These are phyloP conservation scores for Cheilosia variabilis DNA, from an alignment of 2,888 invertebrate genomes.

Conservation along the genomic window DNA sequence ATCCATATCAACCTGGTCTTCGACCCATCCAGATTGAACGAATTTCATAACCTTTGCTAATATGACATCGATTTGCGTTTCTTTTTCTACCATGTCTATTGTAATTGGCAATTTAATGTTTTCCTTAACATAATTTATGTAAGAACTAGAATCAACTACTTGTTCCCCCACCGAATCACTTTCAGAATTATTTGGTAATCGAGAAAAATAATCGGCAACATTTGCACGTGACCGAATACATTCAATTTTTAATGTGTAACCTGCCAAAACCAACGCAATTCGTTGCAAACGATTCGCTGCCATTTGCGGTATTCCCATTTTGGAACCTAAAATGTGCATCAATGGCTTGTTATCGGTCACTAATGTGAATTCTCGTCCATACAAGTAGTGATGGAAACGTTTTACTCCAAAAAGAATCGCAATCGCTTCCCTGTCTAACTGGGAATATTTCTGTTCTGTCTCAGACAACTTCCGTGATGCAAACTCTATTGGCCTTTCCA, in stretches of 20 bases:
- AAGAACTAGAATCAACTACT: neutral
- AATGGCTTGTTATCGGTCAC: conserved; percentile 57
- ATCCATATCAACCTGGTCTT: neutral
- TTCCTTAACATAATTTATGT: conserved; percentile 36
- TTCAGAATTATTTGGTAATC: no score
- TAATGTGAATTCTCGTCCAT: conserved; percentile 39
- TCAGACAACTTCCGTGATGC: conserved; percentile 78
- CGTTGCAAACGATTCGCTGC: conserved; percentile 31
- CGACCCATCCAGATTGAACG: conserved; percentile 3
- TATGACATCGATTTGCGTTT: neutral
- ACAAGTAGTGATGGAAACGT: conserved; percentile 48
- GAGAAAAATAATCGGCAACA: conserved; percentile 19
- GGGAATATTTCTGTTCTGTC: conserved; percentile 78
- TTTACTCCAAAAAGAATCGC: conserved; percentile 76
- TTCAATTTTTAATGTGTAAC: conserved; percentile 26
- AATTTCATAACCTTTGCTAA: neutral
- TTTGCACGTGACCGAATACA: conserved; percentile 14
- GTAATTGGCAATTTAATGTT: conserved; percentile 6
- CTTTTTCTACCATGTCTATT: conserved; percentile 14
- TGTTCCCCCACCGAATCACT: neutral
- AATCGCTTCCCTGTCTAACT: conserved; percentile 64
- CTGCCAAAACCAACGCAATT: conserved; percentile 15
- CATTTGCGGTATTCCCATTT: conserved; percentile 28
- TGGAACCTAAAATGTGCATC: conserved; percentile 53
- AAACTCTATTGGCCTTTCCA: conserved; percentile 80